Evolutionary conservation across 2,113 vertebrate species (phyloP).

Genomic region (Tylochromis polylepis): DNA sequence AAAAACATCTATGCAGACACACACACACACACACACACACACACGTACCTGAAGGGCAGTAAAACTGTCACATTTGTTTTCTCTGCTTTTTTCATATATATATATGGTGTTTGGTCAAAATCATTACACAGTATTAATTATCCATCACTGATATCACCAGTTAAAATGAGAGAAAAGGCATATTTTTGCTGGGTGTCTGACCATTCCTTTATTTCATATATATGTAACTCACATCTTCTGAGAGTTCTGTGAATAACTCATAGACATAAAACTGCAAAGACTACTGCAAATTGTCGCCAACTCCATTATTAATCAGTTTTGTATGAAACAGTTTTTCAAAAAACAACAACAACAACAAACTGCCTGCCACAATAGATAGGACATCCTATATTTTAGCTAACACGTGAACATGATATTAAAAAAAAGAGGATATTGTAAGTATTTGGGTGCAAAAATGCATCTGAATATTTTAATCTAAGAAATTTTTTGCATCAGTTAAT

Average conservation of each 20-base stretch:
- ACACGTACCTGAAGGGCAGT: not conserved
- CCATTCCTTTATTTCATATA: too few relatives aligned
- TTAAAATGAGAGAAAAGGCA: too few relatives aligned
- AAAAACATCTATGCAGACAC: constrained; percentile 16
- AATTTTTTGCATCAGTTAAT: not conserved
- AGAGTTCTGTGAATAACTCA: not conserved
- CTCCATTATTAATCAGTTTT: too few relatives aligned
- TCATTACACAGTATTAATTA: not conserved
- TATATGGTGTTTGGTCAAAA: not conserved
- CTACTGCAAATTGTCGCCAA: too few relatives aligned
- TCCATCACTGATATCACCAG: not conserved
- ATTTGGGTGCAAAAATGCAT: not conserved
- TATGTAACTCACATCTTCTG: not conserved
- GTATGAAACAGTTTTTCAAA: too few relatives aligned
- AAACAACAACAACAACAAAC: too few relatives aligned
- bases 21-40: not conserved
- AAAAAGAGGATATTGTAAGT: not conserved
- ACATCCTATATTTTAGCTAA: too few relatives aligned
- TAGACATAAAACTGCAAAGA: too few relatives aligned
- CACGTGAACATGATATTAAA: too few relatives aligned
- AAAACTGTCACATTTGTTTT: not conserved
- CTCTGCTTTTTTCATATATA: not conserved
- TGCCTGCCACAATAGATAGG: too few relatives aligned
- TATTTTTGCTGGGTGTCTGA: not conserved
- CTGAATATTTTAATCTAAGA: not conserved